Conservation (phyloP, 2,113 vertebrate genomes). For the Rallus limicola region DNA sequence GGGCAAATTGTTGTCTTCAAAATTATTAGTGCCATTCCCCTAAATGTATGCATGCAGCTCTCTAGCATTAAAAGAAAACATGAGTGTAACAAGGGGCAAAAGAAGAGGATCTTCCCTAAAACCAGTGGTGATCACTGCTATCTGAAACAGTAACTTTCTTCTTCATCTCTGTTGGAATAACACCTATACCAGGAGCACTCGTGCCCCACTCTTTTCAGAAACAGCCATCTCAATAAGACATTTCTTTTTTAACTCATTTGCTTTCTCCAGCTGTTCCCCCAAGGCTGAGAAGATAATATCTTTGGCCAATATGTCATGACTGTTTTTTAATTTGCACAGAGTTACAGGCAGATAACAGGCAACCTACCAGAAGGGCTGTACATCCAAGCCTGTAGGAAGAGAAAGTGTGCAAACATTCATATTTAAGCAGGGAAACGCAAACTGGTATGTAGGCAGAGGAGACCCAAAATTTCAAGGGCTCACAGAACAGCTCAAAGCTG, state of each 20-base stretch:
- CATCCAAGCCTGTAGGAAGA: background rate
- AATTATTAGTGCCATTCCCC: background rate
- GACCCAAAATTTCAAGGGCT: rapidly evolving
- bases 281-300: background rate
- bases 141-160: background rate
- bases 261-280: background rate
- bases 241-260: background rate
- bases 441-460: background rate
- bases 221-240: background rate
- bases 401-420: background rate
- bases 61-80: background rate
- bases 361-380: background rate
- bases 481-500: background rate
- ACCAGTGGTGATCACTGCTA: background rate
- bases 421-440: background rate
- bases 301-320: background rate
- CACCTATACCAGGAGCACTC: background rate
- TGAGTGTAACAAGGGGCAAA: background rate
- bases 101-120: background rate
- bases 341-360: background rate
- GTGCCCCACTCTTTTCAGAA: background rate
- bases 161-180: background rate
- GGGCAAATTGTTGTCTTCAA: background rate
- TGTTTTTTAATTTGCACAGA: background rate
- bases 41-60: background rate